Conservation (phyloP, 2,888 invertebrate species). For the Agrochola litura region DNA sequence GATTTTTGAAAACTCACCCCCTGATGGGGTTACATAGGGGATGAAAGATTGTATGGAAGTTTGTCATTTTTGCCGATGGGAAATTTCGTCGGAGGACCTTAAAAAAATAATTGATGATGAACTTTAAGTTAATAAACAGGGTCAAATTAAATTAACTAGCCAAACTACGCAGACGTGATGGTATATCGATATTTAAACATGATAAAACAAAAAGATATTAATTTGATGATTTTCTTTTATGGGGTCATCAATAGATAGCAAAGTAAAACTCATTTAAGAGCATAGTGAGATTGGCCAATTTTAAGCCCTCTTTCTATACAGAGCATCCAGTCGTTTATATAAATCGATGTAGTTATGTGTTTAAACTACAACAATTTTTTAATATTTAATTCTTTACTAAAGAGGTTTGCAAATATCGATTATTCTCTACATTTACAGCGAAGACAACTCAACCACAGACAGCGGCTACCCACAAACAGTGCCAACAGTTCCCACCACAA, state of each 20-base stretch:
- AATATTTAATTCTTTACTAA: not conserved
- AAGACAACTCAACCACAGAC: conserved; percentile 72
- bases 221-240: no score
- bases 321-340: not conserved
- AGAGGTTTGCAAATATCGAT: not conserved
- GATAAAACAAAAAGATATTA: no score
- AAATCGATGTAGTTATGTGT: not conserved
- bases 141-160: no score
- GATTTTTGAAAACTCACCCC: no score
- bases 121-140: not conserved
- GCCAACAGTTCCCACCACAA: conserved; percentile 50
- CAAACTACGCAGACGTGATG: no score
- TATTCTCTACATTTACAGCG: conserved; percentile 65
- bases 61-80: not conserved
- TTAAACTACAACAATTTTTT: not conserved
- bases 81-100: not conserved
- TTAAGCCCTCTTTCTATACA: not conserved
- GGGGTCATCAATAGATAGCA: not conserved
- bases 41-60: not conserved
- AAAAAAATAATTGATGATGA: not conserved
- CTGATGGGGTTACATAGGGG: no score
- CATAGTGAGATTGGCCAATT: not conserved
- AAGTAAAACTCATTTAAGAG: not conserved
- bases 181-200: no score
- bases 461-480: conserved; percentile 55